phyloP scores from a whole-genome alignment of 2,113 vertebrate species.

The Todiramphus chloris region DNA sequence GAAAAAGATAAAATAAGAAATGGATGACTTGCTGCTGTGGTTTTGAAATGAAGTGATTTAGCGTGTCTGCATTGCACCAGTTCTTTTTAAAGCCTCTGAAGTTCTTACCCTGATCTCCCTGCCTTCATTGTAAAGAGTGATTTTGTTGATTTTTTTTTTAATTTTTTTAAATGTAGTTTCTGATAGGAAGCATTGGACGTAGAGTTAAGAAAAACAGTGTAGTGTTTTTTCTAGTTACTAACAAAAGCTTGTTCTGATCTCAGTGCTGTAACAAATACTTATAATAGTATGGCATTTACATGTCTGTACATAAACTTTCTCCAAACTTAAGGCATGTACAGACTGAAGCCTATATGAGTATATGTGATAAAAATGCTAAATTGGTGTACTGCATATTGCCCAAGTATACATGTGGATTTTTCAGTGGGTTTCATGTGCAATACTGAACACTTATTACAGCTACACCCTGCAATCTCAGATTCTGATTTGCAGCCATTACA shows the following conservation, averaged over 20 bases:
- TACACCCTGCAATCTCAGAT: background rate
- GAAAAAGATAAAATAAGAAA: background rate
- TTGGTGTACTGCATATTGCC: background rate
- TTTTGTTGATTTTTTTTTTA: background rate
- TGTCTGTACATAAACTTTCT: background rate
- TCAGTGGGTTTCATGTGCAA: background rate
- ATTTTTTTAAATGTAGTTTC: background rate
- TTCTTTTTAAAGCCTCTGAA: background rate
- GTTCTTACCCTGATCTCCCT: background rate
- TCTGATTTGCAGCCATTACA: background rate
- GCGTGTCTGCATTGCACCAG: background rate
- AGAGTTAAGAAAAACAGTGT: background rate
- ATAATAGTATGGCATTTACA: background rate
- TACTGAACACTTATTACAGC: background rate
- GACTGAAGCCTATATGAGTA: background rate
- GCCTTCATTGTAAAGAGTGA: background rate
- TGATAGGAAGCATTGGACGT: background rate
- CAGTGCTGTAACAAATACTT: background rate
- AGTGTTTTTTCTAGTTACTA: background rate
- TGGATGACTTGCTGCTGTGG: background rate
- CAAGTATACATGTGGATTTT: background rate
- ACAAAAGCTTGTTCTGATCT: background rate
- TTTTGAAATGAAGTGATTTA: background rate
- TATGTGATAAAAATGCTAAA: background rate
- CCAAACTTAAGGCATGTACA: background rate